phyloP scores from a whole-genome alignment of 2,888 invertebrate genomes.

The Pyrgus malvae region DNA sequence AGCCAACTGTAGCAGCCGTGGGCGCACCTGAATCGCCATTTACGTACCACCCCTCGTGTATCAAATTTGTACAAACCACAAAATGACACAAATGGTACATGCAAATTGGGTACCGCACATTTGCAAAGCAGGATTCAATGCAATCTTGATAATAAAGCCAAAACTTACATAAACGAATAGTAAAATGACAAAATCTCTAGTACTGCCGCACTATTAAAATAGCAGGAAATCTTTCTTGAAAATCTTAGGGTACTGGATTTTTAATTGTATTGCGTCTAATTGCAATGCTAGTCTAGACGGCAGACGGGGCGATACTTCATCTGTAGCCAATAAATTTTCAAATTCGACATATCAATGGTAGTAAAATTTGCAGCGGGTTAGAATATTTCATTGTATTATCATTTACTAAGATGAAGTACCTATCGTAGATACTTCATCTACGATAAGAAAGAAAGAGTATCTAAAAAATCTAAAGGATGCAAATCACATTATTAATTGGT shows the following conservation, averaged over 20 bases:
- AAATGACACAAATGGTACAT: conserved; percentile 30
- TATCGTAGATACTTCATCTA: too few species aligned
- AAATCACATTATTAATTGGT: too few species aligned
- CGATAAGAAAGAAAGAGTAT: too few species aligned
- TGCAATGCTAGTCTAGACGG: conserved; percentile 11
- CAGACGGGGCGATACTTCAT: conserved; percentile 41
- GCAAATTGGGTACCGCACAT: conserved; percentile 30
- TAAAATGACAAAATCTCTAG: too few species aligned
- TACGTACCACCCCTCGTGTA: conserved; percentile 60
- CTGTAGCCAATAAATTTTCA: conserved; percentile 23
- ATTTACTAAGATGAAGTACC: neutral
- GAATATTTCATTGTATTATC: neutral
- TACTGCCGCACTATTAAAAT: neutral
- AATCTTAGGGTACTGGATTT: conserved; percentile 33
- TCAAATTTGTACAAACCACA: conserved; percentile 34
- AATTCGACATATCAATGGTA: conserved; percentile 1
- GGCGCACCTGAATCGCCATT: conserved; percentile 71
- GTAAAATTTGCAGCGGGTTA: neutral
- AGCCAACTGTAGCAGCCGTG: conserved; percentile 61
- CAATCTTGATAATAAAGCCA: conserved; percentile 7
- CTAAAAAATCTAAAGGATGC: too few species aligned
- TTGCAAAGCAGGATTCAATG: conserved; percentile 26
- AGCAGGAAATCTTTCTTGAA: conserved; percentile 9
- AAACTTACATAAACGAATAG: too few species aligned
- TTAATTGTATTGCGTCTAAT: conserved; percentile 22